These are phyloP conservation scores for Ictalurus punctatus DNA, from an alignment of 2,113 vertebrate genomes.

Conservation along the genomic window DNA sequence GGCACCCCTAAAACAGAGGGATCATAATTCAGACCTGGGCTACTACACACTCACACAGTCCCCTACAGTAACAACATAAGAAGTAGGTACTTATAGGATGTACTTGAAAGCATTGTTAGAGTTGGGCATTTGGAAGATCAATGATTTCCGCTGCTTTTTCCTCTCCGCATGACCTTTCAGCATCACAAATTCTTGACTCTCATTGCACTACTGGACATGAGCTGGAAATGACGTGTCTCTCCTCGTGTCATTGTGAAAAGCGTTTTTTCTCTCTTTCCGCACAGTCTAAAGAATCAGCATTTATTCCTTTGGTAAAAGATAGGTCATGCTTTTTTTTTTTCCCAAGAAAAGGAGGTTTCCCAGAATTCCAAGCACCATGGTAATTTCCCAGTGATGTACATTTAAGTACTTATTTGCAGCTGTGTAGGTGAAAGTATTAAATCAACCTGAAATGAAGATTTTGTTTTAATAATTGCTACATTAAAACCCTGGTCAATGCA, in stretches of 20 bases:
- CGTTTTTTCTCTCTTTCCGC: background rate
- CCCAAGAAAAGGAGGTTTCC: constrained; percentile 16
- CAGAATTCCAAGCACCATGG: constrained; percentile 38
- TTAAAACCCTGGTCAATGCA: background rate
- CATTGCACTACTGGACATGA: background rate
- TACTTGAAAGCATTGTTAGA: background rate
- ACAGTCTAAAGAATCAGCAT: background rate
- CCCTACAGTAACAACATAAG: background rate
- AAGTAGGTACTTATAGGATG: background rate
- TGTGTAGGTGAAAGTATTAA: background rate
- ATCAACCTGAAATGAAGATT: background rate
- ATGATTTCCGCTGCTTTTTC: background rate
- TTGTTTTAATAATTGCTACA: background rate
- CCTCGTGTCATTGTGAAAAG: background rate
- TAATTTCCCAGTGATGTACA: background rate
- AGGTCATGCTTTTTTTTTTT: background rate
- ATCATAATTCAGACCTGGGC: background rate
- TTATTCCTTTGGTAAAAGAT: constrained; percentile 7
- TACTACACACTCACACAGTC: background rate
- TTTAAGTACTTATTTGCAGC: background rate
- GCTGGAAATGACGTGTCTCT: background rate
- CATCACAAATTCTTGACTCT: background rate
- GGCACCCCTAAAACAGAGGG: background rate
- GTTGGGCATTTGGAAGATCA: background rate
- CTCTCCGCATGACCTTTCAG: background rate